These are phyloP conservation scores for Ichneumoninae sp. DNA, from an alignment of 2,888 invertebrate species.

Conservation along the genomic window DNA sequence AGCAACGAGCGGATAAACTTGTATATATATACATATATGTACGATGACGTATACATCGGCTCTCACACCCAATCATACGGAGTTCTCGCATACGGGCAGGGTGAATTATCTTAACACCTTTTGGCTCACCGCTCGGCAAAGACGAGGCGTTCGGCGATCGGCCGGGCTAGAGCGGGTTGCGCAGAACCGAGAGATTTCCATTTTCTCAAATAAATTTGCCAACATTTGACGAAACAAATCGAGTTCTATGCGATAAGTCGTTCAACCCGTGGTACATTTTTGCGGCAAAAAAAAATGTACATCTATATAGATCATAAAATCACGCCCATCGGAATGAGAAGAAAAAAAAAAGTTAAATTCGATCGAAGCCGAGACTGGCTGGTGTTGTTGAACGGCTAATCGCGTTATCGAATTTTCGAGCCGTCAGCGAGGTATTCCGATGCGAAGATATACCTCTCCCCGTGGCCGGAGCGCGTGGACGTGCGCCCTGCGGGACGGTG, in stretches of 20 bases:
- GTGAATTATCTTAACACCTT: slow-evolving; percentile 79
- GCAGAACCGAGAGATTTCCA: not conserved
- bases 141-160: not conserved
- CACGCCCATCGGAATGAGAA: not conserved
- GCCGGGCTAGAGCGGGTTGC: not conserved
- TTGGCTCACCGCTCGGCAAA: slow-evolving; percentile 26
- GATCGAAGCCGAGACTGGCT: slow-evolving; percentile 58
- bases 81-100: slow-evolving; percentile 67
- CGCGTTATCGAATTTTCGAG: slow-evolving; percentile 83
- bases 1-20: slow-evolving; percentile 39
- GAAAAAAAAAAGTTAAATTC: not conserved
- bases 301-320: too few relatives aligned
- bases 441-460: slow-evolving; percentile 78
- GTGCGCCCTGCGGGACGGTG: slow-evolving; percentile 72
- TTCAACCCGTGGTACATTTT: too few relatives aligned
- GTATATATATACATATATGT: not conserved
- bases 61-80: slow-evolving; percentile 30
- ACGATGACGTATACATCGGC: not conserved
- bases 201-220: not conserved
- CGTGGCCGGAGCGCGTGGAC: slow-evolving; percentile 59
- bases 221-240: not conserved
- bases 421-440: slow-evolving; percentile 82
- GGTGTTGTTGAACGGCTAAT: slow-evolving; percentile 80
- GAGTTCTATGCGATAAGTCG: too few relatives aligned
- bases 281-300: too few relatives aligned